These are phyloP conservation scores for Ceratina calcarata DNA, from an alignment of 1,140 invertebrate species.

Conservation along the genomic window DNA sequence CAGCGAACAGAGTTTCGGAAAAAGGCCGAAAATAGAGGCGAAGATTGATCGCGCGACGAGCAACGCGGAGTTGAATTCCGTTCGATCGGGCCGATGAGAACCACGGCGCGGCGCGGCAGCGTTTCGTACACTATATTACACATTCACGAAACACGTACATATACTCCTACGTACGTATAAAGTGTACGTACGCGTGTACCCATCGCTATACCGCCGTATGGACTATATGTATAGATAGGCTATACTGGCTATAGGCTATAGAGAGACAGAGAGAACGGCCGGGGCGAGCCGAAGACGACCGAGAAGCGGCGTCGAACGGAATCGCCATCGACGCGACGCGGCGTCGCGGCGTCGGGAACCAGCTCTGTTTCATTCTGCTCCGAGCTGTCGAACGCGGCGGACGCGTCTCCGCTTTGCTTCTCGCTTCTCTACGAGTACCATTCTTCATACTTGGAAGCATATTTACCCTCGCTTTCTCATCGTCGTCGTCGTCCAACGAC, in stretches of 20 bases:
- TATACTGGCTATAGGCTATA: no score
- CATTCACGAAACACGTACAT: constrained; percentile 46
- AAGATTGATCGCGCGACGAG: constrained; percentile 21
- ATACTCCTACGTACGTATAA: background rate
- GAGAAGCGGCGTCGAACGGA: constrained; percentile 52
- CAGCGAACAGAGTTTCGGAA: constrained; percentile 14
- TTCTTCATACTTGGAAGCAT: background rate
- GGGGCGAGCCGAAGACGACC: constrained; percentile 38
- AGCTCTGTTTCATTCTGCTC: constrained; percentile 70
- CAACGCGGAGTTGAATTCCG: constrained; percentile 33
- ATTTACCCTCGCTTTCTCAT: constrained; percentile 36
- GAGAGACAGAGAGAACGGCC: constrained; percentile 28
- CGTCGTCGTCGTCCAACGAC: constrained; percentile 3
- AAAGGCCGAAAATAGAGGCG: constrained; percentile 15
- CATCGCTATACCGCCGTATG: constrained; percentile 4
- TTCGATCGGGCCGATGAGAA: constrained; percentile 57
- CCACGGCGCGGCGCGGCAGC: constrained; percentile 43
- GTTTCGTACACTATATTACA: constrained; percentile 48
- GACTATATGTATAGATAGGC: no score
- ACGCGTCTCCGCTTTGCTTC: constrained; percentile 54
- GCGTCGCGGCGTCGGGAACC: constrained; percentile 33
- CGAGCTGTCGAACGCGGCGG: constrained; percentile 71
- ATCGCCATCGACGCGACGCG: constrained; percentile 54
- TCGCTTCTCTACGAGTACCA: constrained; percentile 14
- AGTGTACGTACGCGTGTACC: constrained; percentile 36